Evolutionary conservation across 2,888 invertebrate species (phyloP), one percentile per base, ranked within the genome.

Genomic region (Leptinotarsa haldemani): DNA sequence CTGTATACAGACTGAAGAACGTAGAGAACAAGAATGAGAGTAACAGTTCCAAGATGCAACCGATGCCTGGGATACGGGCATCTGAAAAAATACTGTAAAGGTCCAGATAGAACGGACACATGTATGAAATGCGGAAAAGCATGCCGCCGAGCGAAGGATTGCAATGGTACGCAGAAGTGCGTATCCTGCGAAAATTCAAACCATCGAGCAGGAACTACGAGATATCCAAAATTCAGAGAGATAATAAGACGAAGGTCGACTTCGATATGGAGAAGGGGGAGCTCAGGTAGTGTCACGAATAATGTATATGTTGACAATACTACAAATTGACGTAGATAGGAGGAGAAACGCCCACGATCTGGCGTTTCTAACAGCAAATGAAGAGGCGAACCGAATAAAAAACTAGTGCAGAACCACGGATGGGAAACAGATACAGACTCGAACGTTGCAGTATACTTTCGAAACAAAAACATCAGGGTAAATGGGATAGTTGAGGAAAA

Each of bases 401-500:
- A 40, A 9, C 16, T 71, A 3, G n/a, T 66, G 5, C 2, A 46
- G 12, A 48, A 13, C 7, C 3, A 20, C 2, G 50, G 48, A 16
- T 77, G 73, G 77, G 61, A 72, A 4, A 70, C 53, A 2, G 68
- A 70, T 52, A 18, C 9, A 2, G 64, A 64, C 15, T 48, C n/a
- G 15, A 68, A 74, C 56, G 68, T 72, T 3, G 74, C 67, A 5
- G n/a, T 77, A 15, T 48, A 56, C 3, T 67, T 58, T 25, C 22
- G 56, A n/a, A 75, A 73, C 30, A 70, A 67, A 63, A 68, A 73
- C 16, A 25, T 75, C 3, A 46, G 20, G 47, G 70, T 74, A 3
- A 4, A 30, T 4, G 64, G 30, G 15, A 2, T 20, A 63, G 7
- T 20, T 12, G 22, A n/a, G 30, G 16, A 22, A 9, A 15, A 50